Percentiles rank a stretch among this genome's conserved stretches.
These are phyloP conservation scores for Drosophila falleni DNA, from an alignment of 2,888 invertebrate genomes.

Conservation along the genomic window DNA sequence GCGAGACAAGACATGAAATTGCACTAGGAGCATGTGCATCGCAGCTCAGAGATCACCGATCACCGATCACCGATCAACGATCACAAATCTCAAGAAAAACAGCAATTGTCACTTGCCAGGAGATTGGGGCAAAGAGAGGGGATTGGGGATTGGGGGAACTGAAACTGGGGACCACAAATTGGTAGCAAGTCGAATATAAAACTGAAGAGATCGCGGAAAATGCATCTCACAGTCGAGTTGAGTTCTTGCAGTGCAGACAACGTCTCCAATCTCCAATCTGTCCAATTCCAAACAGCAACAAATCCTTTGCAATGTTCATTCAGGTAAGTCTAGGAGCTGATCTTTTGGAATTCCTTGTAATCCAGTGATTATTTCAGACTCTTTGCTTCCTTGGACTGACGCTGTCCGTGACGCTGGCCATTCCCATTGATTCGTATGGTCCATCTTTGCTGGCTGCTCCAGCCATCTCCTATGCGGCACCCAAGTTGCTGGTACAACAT, in stretches of 20 bases:
- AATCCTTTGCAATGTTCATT: constrained; percentile 78
- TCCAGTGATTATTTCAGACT: constrained; percentile 67
- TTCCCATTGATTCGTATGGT: constrained; percentile 76
- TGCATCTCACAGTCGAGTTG: constrained; percentile 84
- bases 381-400: constrained; percentile 78
- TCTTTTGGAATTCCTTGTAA: background rate
- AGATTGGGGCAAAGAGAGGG: constrained; percentile 39
- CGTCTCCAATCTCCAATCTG: constrained; percentile 23
- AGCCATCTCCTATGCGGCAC: constrained; percentile 69
- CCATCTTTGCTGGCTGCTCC: constrained; percentile 61
- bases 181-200: constrained; percentile 80
- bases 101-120: constrained; percentile 71
- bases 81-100: constrained; percentile 31
- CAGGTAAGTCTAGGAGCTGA: constrained; percentile 75
- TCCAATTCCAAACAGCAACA: constrained; percentile 25
- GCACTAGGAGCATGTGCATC: constrained; percentile 42
- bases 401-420: constrained; percentile 73
- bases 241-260: constrained; percentile 84
- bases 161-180: constrained; percentile 38
- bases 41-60: constrained; percentile 12
- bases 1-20: constrained; percentile 67
- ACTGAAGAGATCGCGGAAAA: constrained; percentile 81
- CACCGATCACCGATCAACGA: constrained; percentile 6
- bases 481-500: constrained; percentile 60
- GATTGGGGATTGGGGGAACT: too few relatives aligned